phyloP scores from a whole-genome alignment of 2,888 invertebrate genomes.

The Masnerella sp. region DNA sequence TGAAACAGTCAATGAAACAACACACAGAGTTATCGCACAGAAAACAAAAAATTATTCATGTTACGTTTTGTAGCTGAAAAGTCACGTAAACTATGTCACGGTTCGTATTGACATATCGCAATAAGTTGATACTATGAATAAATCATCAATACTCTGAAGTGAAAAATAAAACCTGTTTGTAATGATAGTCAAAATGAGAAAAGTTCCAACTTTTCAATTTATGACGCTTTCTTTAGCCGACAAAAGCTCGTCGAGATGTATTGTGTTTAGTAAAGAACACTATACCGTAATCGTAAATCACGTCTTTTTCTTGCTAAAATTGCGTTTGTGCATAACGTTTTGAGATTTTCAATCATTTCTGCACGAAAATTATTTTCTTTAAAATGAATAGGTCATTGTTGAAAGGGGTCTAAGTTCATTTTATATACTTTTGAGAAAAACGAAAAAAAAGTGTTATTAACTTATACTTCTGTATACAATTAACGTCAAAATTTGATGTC shows the following conservation, averaged over 20 bases:
- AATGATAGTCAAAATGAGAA: conserved; percentile 25
- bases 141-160: conserved; percentile 14
- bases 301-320: not conserved
- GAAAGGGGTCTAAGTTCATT: no score
- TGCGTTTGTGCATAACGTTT: no score
- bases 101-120: conserved; percentile 26
- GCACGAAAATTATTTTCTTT: no score
- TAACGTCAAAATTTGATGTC: no score
- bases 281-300: not conserved
- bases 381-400: no score
- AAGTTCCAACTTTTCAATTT: conserved; percentile 20
- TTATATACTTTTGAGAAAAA: no score
- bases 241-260: conserved; percentile 8
- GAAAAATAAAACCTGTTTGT: conserved; percentile 12
- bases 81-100: conserved; percentile 19
- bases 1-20: no score
- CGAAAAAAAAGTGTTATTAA: no score
- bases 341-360: no score
- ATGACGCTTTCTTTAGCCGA: conserved; percentile 7
- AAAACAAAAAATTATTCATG: no score
- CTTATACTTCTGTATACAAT: no score
- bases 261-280: conserved; percentile 7
- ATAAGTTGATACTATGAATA: conserved; percentile 20
- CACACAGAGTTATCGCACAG: no score
- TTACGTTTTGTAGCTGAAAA: conserved; percentile 11